Base-by-base conservation (phyloP, 2,797 vertebrate species). In the Manis crassicaudata region DNA sequence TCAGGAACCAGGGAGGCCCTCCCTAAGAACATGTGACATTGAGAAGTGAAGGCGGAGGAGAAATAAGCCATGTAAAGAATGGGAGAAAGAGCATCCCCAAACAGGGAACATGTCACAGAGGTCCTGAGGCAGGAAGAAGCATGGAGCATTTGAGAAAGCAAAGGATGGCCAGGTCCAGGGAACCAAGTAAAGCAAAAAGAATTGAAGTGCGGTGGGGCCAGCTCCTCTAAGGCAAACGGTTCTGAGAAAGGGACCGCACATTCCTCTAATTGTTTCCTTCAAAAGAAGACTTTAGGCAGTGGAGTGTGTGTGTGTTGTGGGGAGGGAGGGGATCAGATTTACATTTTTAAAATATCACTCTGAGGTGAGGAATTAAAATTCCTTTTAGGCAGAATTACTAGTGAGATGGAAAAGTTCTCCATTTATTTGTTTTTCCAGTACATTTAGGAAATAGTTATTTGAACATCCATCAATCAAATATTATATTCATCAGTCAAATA, bases 361-460 rank as follows among this genome's bases (percentile, higher is more conserved):
- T 40, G 12, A 91, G 67, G 27, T 80, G 27, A 94, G 21, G 50
- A 87, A 93, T 82, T 95, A 82, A 91, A 92, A 88, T 90, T 88
- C 40, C 40, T 95, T 89, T 70, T 40, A 95, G 27, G 52, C n/a
- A 54, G 52, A 94, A 94, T 83, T 83, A 73, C 73, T 52, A 65
- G 10, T 46, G 46, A 93, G 17, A 93, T 73, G 37, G 84, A 63
- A 93, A 92, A 93, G 32, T 79, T 93, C 40, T 86, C 35, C 5
- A 0, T 72, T 95, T 92, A 80, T 93, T 96, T 97, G 67, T 79
- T 67, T 94, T 89, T 96, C 95, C 29, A 52, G 72, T 46, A 65
- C 16, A 60, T 46, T 86, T 70, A 91, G 68, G 90, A 68, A 85
- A 70, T 63, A 81, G 43, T 92, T 86, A 88, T 92, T 92, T 89